These are phyloP conservation scores for Drosophila takahashii DNA, from an alignment of 1,140 invertebrate species.

Conservation along the genomic window DNA sequence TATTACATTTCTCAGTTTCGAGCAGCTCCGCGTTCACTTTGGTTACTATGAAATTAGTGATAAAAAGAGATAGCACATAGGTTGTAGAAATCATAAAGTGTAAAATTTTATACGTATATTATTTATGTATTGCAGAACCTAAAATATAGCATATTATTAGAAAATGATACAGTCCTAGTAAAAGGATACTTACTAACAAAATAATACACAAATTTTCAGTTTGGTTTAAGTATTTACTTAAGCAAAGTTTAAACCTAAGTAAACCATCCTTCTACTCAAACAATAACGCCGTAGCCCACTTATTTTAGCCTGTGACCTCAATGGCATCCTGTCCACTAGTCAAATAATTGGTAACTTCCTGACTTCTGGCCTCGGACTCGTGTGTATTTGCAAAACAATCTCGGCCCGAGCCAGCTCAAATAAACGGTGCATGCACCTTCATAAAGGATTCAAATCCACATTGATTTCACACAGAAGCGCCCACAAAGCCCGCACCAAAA, in stretches of 20 bases:
- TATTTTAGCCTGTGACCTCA: slow-evolving; percentile 5
- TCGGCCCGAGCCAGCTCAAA: slow-evolving; percentile 25
- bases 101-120: background rate
- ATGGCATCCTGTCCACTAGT: slow-evolving; percentile 4
- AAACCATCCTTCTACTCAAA: background rate
- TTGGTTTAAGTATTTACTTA: background rate
- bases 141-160: too few species aligned
- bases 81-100: background rate
- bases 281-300: background rate
- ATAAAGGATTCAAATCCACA: slow-evolving; percentile 41
- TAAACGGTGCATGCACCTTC: slow-evolving; percentile 26
- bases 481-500: slow-evolving; percentile 27
- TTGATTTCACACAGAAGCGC: slow-evolving; percentile 24
- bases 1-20: slow-evolving; percentile 52
- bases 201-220: too few species aligned
- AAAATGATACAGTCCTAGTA: too few species aligned
- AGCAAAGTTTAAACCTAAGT: background rate
- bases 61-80: background rate
- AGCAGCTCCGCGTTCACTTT: slow-evolving; percentile 53
- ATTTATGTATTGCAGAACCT: background rate
- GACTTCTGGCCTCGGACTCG: slow-evolving; percentile 10
- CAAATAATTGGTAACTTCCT: slow-evolving; percentile 34
- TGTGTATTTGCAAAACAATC: slow-evolving; percentile 36
- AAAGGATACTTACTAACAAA: too few species aligned
- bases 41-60: slow-evolving; percentile 39